A percentile compares a stretch with the other conserved stretches of the same genome.
phyloP scores from a whole-genome alignment of 1,140 invertebrate species.

The Mycetomoellerius zeteki region DNA sequence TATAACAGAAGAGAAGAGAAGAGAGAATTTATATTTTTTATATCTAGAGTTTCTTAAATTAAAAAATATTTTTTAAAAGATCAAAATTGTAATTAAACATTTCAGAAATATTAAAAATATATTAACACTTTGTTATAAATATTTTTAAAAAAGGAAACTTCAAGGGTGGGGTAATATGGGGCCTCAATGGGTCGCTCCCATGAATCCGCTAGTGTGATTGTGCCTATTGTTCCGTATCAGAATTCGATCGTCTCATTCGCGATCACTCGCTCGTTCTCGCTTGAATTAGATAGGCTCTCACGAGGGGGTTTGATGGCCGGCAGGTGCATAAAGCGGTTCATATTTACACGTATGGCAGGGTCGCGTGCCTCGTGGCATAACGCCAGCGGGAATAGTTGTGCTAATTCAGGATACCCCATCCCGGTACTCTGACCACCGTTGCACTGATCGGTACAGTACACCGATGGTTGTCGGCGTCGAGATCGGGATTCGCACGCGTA shows the following conservation, averaged over 20 bases:
- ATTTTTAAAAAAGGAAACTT: too few relatives aligned
- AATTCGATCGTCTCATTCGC: not conserved
- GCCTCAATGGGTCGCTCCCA: too few relatives aligned
- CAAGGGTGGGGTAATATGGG: not conserved
- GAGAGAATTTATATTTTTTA: too few relatives aligned
- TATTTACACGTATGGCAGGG: constrained; percentile 79
- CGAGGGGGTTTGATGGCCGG: constrained; percentile 48
- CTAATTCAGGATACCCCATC: constrained; percentile 74
- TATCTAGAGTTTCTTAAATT: too few relatives aligned
- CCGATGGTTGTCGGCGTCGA: constrained; percentile 40
- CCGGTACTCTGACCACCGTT: constrained; percentile 37
- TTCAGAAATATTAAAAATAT: too few relatives aligned
- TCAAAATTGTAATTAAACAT: too few relatives aligned
- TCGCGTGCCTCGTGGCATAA: constrained; percentile 84
- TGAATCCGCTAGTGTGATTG: not conserved
- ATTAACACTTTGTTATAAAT: too few relatives aligned
- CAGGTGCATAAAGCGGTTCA: constrained; percentile 74
- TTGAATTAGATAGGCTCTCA: not conserved
- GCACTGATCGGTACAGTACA: constrained; percentile 54
- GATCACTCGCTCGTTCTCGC: constrained; percentile 18
- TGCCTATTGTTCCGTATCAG: constrained; percentile 20
- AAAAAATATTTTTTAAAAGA: too few relatives aligned
- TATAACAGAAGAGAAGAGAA: too few relatives aligned
- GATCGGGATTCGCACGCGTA: constrained; percentile 72
- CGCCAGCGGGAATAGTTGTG: constrained; percentile 72